Percentiles rank a stretch among this genome's conserved stretches.
Conservation (phyloP, 2,888 invertebrate species). For the Frankliniella fusca region DNA sequence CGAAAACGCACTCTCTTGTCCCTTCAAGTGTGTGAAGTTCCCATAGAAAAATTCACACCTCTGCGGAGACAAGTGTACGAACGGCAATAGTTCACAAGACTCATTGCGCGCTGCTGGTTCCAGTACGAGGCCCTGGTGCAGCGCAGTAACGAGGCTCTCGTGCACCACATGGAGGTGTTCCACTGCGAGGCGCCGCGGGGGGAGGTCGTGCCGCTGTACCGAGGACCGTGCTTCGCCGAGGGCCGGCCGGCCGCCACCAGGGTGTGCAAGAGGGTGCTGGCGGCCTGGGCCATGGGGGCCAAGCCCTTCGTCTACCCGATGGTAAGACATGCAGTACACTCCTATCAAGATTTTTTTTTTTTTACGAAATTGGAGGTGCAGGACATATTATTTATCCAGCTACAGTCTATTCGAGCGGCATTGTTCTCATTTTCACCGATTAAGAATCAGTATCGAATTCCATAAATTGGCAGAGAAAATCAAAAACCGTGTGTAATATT, state of each 20-base stretch:
- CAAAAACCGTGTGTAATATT: too few species aligned
- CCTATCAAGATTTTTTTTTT: background rate
- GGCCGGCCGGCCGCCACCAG: slow-evolving; percentile 70
- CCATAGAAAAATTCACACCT: slow-evolving; percentile 19
- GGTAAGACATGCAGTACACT: slow-evolving; percentile 42
- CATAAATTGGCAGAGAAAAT: too few species aligned
- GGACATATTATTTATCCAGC: too few species aligned
- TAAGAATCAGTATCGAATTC: too few species aligned
- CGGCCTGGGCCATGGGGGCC: slow-evolving; percentile 99
- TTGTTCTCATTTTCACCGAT: too few species aligned
- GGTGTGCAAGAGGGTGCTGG: slow-evolving; percentile 76
- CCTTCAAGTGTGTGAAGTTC: background rate
- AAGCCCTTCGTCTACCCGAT: slow-evolving; percentile 76
- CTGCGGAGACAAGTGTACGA: background rate
- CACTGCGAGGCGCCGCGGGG: slow-evolving; percentile 76
- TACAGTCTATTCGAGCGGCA: too few species aligned
- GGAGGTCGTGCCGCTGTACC: slow-evolving; percentile 69
- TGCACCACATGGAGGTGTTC: slow-evolving; percentile 98
- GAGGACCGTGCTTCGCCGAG: slow-evolving; percentile 76
- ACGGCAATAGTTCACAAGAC: too few species aligned
- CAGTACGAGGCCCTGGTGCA: slow-evolving; percentile 85
- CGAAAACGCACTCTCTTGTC: too few species aligned
- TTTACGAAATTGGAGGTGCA: too few species aligned
- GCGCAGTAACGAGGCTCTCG: slow-evolving; percentile 74
- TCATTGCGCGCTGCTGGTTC: slow-evolving; percentile 38